Base-by-base conservation (phyloP, 2,113 vertebrate genomes). In the Equus quagga region DNA sequence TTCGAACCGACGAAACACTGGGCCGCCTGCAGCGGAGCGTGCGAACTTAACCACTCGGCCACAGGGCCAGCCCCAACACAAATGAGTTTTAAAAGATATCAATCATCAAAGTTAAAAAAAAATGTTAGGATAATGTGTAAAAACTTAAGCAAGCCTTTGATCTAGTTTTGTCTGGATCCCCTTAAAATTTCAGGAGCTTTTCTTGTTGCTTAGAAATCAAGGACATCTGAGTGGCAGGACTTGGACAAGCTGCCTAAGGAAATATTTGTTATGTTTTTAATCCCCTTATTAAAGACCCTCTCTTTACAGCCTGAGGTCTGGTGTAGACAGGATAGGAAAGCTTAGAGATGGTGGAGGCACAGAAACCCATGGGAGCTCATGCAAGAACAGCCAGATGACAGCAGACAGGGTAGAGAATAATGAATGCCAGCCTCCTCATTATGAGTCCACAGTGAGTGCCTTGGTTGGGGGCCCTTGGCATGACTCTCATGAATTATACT, bases 161-260 rank as follows among this genome's bases (percentile, higher is more conserved):
- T 79, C 46, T 1, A 79, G 54, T 56, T 78, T 62, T 70, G 31
- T 90, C 51, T 78, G 1, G 26, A 7, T 36, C 15, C 41, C 5
- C 19, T 93, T 86, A 92, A 96, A 73, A 54, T 86, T 96, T 81
- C n/a, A 51, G 18, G 24, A 96, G 54, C 1, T 90, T 95, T 83
- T 46, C 46, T 31, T 18, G 7, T 76, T 95, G 64, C 51, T 67
- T 93, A 81, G 82, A 85, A 81, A 81, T 73, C 19, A 79, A 82
- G 17, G 28, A 9, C 6, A 4, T 87, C 33, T 94, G 81, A 84
- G 24, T 80, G 31, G 24, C 31, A 91, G 54, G 33, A 60, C 46
- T 87, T 76, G 44, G 89, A 54, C 24, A 51, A 46, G 36, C 7
- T 81, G 56, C 33, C 70, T 44, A 56, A 76, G 31, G 28, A 80